Evolutionary conservation across 2,797 vertebrate genomes (phyloP), one percentile per base, ranked within the genome.

Genomic region (Orientallactaga sibirica): DNA sequence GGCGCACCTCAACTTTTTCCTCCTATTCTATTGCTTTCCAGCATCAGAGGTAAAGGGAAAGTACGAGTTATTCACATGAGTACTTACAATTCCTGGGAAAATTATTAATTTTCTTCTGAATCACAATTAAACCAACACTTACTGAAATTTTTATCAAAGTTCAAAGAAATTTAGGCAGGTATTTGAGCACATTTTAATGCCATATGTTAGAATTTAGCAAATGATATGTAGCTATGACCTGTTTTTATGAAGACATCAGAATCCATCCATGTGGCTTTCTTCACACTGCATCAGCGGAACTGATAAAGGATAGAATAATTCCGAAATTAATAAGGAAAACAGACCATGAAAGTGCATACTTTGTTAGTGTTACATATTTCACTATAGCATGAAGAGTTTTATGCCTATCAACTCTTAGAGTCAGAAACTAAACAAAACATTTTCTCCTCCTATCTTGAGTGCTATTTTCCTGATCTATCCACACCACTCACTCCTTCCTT

Each of bases 141-240:
- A 83, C 43, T 58, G 9, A 29, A 88, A 74, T 86, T 25, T 87
- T 67, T 83, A 94, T 33, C 20, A 90, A 93, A 79, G 11, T 92
- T 89, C 67, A 48, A 37, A 86, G 66, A 55, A n/a, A 90, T 77
- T 84, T 92, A 93, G 22, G 24, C 52, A 90, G 25, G 41, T n/a
- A 55, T 71, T 7, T 41, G 37, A 79, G 33, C 33, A 61, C 22
- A n/a, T 41, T 70, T 79, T 19, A 61, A 9, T 43, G 52, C 25
- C 61, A 55, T 24, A 62, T 20, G 1, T 71, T 52, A 48, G 22
- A 58, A 77, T 29, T 29, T 12, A 41, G 12, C 15, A 93, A 88
- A 48, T 22, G 14, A 22, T 43, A 76, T 48, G 1, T 2, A 91
- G 27, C 43, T 58, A 12, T 15, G 52, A 19, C 8, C 64, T 86